Base-by-base conservation (phyloP, 2,888 invertebrate genomes). In the Carterocephalus palaemon region DNA sequence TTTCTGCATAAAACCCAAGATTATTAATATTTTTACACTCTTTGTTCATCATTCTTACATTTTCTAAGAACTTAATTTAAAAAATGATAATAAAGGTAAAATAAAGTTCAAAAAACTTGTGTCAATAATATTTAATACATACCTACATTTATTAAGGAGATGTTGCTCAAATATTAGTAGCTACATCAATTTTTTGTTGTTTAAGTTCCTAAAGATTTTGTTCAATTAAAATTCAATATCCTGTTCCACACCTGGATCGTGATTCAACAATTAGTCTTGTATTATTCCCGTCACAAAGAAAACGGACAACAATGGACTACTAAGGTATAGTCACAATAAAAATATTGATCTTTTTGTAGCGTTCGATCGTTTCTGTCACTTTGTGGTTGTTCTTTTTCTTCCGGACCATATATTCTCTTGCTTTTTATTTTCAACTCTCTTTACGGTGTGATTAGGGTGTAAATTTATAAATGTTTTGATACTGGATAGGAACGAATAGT, bases 401-500 rank as follows among this genome's bases (percentile, higher is more conserved):
- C 46, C 48, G 51, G 42, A 32, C 16, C 12, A 33, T 31, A 19
- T 29, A 3, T 6, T 13, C 17, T 19, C 16, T 12, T 12, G n/a
- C 8, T 37, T 28, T 20, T 12, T 2, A 13, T 26, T 24, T 20
- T 31, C 23, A 23, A 28, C 16, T n/a, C 38, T 50, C 56, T 43
- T 9, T 2, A 1, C 16, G 2, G 33, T 3, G 32, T 0, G 0
- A n/a, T 4, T 63, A 68, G 49, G 52, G 63, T 64, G 56, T 8
- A 58, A 41, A 52, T 57, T 65, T 57, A 52, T 4, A n/a, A 8
- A 15, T 34, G 2, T 15, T 9, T 1, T 1, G 8, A 1, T n/a
- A n/a, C n/a, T n/a, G n/a, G n/a, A 15, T 15, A 6, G 4, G 16
- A 24, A 51, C 56, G 49, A 60, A 64, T 59, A 70, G 69, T 70